Percentiles rank a stretch among this genome's conserved stretches.
Evolutionary conservation across 2,113 vertebrate species (phyloP).

Genomic region (Tichodroma muraria): DNA sequence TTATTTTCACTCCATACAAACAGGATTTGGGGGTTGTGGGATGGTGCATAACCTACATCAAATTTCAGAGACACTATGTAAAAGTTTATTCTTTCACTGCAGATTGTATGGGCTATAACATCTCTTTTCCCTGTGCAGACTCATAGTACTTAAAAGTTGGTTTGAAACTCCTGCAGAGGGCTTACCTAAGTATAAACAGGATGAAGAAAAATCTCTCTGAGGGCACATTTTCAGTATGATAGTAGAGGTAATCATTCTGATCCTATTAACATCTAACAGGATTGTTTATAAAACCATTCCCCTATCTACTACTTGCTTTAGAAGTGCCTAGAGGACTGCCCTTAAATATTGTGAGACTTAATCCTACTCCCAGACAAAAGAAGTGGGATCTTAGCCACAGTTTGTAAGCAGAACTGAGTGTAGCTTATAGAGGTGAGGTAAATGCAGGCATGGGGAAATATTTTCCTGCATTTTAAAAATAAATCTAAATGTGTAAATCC

Average conservation of each 20-base stretch:
- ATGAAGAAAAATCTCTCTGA: not conserved
- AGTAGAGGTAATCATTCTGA: not conserved
- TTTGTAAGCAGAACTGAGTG: not conserved
- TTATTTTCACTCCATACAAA: not conserved
- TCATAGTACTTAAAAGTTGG: not conserved
- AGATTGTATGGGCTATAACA: not conserved
- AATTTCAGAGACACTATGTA: not conserved
- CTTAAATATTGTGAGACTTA: not conserved
- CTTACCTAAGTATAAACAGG: not conserved
- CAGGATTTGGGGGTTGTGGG: not conserved
- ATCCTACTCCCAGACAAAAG: not conserved
- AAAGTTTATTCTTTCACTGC: not conserved
- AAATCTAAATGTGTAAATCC: not conserved
- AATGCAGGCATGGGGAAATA: not conserved
- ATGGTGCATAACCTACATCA: not conserved
- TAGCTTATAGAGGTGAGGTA: not conserved
- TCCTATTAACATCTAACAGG: constrained; percentile 38
- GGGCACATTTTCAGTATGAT: not conserved
- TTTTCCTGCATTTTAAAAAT: not conserved
- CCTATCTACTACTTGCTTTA: not conserved
- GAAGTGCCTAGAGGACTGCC: not conserved
- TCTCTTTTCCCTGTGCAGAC: not conserved
- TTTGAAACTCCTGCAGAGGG: not conserved
- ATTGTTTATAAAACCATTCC: not conserved
- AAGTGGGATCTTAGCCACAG: not conserved